phyloP scores from a whole-genome alignment of 2,888 invertebrate species.

The Drosophila melanosoma region DNA sequence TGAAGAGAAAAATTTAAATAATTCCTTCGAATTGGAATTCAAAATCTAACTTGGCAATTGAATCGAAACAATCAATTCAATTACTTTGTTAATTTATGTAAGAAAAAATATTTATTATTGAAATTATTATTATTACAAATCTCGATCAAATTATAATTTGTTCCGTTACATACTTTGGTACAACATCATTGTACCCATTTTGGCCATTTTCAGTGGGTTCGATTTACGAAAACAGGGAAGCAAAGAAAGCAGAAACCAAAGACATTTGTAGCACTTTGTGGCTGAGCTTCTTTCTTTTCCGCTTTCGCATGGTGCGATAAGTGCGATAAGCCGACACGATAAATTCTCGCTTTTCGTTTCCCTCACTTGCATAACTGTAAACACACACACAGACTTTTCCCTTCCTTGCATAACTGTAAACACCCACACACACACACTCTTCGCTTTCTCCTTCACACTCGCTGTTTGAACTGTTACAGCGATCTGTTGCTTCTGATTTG shows the following conservation, averaged over 20 bases:
- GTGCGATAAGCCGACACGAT: conserved; percentile 6
- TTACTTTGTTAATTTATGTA: background rate
- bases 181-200: background rate
- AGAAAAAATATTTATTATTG: background rate
- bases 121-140: too few species aligned
- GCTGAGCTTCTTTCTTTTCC: background rate
- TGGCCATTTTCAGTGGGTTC: background rate
- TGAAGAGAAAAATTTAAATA: background rate
- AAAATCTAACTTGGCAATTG: background rate
- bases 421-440: background rate
- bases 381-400: background rate
- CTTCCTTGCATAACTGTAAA: background rate
- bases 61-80: background rate
- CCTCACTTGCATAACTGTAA: background rate
- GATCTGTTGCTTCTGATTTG: conserved; percentile 52
- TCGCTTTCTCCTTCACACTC: background rate
- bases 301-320: background rate
- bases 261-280: conserved; percentile 4
- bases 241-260: background rate
- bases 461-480: conserved; percentile 1
- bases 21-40: background rate
- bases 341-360: conserved; percentile 20
- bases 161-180: background rate
- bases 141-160: too few species aligned
- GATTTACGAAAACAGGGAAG: background rate